A percentile compares a stretch with the other conserved stretches of the same genome.
Conservation (phyloP, 2,113 vertebrate species). For the Neoarius graeffei region DNA sequence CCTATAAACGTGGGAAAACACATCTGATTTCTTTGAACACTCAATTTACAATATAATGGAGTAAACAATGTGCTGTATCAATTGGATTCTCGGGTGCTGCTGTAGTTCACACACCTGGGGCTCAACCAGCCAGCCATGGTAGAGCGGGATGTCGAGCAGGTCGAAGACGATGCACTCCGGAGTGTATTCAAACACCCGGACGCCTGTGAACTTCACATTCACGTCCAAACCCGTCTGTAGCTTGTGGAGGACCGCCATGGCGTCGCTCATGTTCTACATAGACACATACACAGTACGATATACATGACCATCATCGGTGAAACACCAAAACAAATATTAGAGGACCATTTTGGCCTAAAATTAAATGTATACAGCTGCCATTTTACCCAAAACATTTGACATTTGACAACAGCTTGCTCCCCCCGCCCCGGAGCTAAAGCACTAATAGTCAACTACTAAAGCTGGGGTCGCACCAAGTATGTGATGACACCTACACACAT, state of each 20-base stretch:
- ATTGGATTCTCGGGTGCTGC: background rate
- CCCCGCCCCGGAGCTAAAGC: background rate
- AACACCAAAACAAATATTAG: background rate
- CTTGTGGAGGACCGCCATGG: slow-evolving; percentile 96
- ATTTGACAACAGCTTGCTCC: background rate
- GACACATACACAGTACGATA: slow-evolving; percentile 9
- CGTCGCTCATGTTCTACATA: slow-evolving; percentile 95
- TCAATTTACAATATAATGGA: background rate
- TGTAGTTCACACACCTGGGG: slow-evolving; percentile 81
- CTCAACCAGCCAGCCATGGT: slow-evolving; percentile 97
- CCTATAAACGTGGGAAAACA: background rate
- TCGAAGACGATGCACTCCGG: slow-evolving; percentile 99
- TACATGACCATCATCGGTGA: background rate
- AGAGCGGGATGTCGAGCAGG: slow-evolving; percentile 96
- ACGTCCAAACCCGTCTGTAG: slow-evolving; percentile 97
- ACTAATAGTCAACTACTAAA: background rate
- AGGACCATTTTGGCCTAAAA: background rate
- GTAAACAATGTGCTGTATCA: background rate
- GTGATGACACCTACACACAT: background rate
- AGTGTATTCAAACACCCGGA: slow-evolving; percentile 95
- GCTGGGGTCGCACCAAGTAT: background rate
- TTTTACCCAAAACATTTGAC: background rate
- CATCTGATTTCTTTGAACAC: background rate
- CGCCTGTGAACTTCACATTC: slow-evolving; percentile 96
- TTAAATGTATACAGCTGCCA: background rate